These are phyloP conservation scores for Phyllotreta striolata DNA, from an alignment of 2,888 invertebrate species.

Conservation along the genomic window DNA sequence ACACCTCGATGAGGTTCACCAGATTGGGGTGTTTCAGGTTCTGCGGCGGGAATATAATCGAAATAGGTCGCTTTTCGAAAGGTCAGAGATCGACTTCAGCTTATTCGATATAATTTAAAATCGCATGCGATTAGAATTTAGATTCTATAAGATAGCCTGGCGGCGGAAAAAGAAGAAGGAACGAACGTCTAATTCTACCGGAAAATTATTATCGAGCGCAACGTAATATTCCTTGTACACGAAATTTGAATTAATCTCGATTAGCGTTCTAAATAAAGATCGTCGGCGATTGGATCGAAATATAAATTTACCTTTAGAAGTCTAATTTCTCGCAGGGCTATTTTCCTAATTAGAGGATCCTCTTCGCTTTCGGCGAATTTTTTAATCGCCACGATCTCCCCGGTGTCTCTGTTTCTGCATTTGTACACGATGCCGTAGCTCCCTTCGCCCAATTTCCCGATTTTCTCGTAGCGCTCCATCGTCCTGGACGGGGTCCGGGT, in stretches of 20 bases:
- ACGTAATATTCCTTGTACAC: no score
- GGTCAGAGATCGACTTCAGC: background rate
- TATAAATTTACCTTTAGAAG: slow-evolving; percentile 80
- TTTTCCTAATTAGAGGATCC: slow-evolving; percentile 95
- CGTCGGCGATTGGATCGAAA: background rate
- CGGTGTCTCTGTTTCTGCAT: slow-evolving; percentile 93
- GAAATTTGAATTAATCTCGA: background rate
- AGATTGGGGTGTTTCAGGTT: slow-evolving; percentile 98
- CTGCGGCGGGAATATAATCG: slow-evolving; percentile 63
- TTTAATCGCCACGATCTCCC: slow-evolving; percentile 94
- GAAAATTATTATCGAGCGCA: no score
- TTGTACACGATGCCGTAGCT: slow-evolving; percentile 97
- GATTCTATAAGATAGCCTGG: no score
- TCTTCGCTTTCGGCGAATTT: slow-evolving; percentile 97
- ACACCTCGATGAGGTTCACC: slow-evolving; percentile 97
- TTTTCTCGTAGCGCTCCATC: slow-evolving; percentile 95
- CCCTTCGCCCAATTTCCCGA: slow-evolving; percentile 94
- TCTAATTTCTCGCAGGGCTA: slow-evolving; percentile 92
- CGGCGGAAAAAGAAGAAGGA: no score
- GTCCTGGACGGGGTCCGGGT: slow-evolving; percentile 84
- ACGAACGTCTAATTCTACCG: no score
- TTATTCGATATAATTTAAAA: no score
- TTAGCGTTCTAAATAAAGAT: background rate
- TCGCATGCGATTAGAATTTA: no score
- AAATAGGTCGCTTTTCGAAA: background rate